Evolutionary conservation across 2,113 vertebrate genomes (phyloP).

Genomic region (Atherinomorus stipes): DNA sequence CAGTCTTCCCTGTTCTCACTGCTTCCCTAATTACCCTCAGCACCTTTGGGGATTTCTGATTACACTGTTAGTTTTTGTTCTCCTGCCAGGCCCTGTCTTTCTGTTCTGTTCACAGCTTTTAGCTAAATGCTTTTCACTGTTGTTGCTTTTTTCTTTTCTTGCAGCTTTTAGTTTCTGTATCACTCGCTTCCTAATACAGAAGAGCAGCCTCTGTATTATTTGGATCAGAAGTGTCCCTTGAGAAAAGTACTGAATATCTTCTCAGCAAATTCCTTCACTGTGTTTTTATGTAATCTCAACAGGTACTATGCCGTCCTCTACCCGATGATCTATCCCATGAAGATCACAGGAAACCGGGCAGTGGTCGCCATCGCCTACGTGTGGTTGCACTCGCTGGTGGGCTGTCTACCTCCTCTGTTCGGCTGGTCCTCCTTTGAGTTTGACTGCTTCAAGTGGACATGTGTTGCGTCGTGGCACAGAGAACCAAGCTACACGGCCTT

Average conservation of each 20-base stretch:
- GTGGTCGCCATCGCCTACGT: constrained; percentile 92
- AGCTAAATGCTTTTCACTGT: constrained; percentile 18
- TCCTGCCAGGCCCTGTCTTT: constrained; percentile 17
- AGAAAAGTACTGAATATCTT: constrained; percentile 1
- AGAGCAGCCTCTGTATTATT: constrained; percentile 9
- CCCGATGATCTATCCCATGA: constrained; percentile 98
- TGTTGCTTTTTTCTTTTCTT: neutral
- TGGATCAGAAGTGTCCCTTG: constrained; percentile 3
- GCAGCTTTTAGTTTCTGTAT: constrained; percentile 25
- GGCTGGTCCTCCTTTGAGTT: constrained; percentile 97
- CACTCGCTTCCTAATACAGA: neutral
- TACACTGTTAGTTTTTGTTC: constrained; percentile 53
- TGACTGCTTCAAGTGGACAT: constrained; percentile 96
- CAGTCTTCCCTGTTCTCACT: constrained; percentile 38
- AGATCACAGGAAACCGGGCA: constrained; percentile 96
- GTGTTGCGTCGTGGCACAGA: constrained; percentile 94
- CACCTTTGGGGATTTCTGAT: constrained; percentile 49
- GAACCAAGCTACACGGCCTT: constrained; percentile 91
- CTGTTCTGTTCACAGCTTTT: constrained; percentile 47
- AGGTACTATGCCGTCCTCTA: constrained; percentile 99
- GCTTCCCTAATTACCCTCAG: constrained; percentile 37
- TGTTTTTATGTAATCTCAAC: constrained; percentile 13
- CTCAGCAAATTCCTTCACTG: constrained; percentile 8
- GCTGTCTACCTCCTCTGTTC: constrained; percentile 95
- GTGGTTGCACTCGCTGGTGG: constrained; percentile 95